phyloP scores from a whole-genome alignment of 2,113 vertebrate species.

The Dolichallabes microphthalmus region DNA sequence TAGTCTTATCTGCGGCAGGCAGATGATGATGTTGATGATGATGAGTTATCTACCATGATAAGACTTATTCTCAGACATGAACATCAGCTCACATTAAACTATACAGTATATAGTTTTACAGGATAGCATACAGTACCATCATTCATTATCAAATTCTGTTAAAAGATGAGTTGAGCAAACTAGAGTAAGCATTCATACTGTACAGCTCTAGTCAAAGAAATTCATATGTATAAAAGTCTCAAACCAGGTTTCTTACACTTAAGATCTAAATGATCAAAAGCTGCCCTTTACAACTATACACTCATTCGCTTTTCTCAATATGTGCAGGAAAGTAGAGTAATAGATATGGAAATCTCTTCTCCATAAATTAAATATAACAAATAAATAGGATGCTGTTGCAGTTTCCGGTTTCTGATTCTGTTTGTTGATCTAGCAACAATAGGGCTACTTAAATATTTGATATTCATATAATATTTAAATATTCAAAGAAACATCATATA shows the following conservation, averaged over 20 bases:
- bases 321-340: neutral
- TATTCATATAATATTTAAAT: neutral
- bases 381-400: neutral
- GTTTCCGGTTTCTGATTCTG: neutral
- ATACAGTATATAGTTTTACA: neutral
- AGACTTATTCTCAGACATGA: conserved; percentile 28
- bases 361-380: neutral
- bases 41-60: neutral
- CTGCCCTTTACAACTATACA: neutral
- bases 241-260: neutral
- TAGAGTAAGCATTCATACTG: neutral
- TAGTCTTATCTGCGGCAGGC: no score
- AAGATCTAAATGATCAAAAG: neutral
- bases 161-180: neutral
- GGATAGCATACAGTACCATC: conserved; percentile 6
- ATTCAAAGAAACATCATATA: neutral
- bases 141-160: neutral
- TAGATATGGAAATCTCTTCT: neutral
- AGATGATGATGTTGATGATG: no score
- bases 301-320: neutral
- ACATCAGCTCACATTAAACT: neutral
- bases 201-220: neutral
- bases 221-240: neutral
- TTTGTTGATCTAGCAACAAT: neutral
- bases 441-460: no score